These are phyloP conservation scores for Muricea muricata DNA, from an alignment of 92 coral and sea anemone genomes.

Conservation along the genomic window DNA sequence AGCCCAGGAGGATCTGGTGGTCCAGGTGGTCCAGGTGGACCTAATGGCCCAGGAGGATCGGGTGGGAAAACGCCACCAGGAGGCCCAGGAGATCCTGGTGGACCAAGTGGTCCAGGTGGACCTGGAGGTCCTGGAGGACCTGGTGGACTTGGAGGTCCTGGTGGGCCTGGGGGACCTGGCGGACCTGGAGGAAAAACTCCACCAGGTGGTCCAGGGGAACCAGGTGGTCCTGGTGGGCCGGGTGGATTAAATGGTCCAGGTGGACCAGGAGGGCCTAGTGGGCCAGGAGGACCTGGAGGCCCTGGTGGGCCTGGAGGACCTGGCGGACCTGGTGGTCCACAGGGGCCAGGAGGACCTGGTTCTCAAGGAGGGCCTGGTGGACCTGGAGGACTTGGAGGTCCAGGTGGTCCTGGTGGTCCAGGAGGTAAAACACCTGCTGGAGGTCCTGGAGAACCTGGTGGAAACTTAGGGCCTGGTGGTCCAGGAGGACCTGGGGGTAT, in stretches of 20 bases:
- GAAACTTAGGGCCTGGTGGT: conserved; percentile 60
- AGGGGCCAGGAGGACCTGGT: conserved; percentile 68
- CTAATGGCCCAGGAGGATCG: conserved; percentile 77
- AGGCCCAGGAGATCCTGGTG: conserved; percentile 76
- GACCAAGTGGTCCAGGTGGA: conserved; percentile 67
- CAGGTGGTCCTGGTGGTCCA: conserved; percentile 66
- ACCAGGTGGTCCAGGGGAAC: conserved; percentile 80
- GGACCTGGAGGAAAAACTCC: conserved; percentile 44
- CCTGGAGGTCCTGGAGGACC: conserved; percentile 76
- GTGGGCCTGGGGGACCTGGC: conserved; percentile 63
- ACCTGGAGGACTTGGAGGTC: conserved; percentile 75
- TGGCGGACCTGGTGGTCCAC: conserved; percentile 74
- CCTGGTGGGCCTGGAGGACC: conserved; percentile 75
- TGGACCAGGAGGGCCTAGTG: conserved; percentile 68
- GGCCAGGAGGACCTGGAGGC: conserved; percentile 57
- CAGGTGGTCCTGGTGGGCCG: conserved; percentile 81
- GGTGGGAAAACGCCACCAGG: conserved; percentile 70
- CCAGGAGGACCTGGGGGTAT: conserved; percentile 47
- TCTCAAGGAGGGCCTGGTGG: conserved; percentile 77
- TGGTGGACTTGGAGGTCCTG: conserved; percentile 62
- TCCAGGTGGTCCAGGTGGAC: conserved; percentile 70
- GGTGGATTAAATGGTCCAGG: conserved; percentile 88
- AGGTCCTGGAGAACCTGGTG: conserved; percentile 86
- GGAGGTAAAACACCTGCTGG: conserved; percentile 59
- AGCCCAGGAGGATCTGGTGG: conserved; percentile 71